Evolutionary conservation across 2,113 vertebrate genomes (phyloP).

Genomic region (Scortum barcoo): DNA sequence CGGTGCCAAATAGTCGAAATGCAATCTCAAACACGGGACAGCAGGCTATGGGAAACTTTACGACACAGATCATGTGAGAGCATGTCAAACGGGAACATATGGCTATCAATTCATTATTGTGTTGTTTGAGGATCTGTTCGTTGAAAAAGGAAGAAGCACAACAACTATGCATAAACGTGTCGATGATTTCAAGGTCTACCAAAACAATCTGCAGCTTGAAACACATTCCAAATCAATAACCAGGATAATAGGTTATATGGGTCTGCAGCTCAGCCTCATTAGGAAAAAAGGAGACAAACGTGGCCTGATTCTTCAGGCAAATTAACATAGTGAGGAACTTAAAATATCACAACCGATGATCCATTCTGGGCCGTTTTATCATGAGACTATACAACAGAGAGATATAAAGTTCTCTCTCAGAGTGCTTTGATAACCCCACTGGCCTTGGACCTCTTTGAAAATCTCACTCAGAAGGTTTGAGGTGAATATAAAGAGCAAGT

Average conservation of each 20-base stretch:
- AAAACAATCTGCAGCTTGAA: constrained; percentile 47
- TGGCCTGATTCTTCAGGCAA: constrained; percentile 83
- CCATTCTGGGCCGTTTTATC: constrained; percentile 76
- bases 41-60: constrained; percentile 43
- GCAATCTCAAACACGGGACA: constrained; percentile 62
- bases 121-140: neutral
- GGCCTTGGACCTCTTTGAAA: constrained; percentile 75
- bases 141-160: neutral
- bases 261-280: constrained; percentile 79
- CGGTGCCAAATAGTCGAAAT: constrained; percentile 58
- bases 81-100: constrained; percentile 36
- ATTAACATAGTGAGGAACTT: constrained; percentile 75
- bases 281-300: constrained; percentile 72
- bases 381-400: constrained; percentile 65
- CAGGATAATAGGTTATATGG: constrained; percentile 73
- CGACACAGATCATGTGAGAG: constrained; percentile 39
- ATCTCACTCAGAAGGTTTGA: constrained; percentile 56
- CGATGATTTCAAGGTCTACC: constrained; percentile 55
- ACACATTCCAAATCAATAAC: constrained; percentile 70
- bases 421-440: constrained; percentile 69
- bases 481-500: constrained; percentile 70
- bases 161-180: constrained; percentile 22
- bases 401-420: constrained; percentile 54
- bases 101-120: constrained; percentile 11
- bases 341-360: constrained; percentile 77